Evolutionary conservation across 2,113 vertebrate species (phyloP).

Genomic region (Naja naja): DNA sequence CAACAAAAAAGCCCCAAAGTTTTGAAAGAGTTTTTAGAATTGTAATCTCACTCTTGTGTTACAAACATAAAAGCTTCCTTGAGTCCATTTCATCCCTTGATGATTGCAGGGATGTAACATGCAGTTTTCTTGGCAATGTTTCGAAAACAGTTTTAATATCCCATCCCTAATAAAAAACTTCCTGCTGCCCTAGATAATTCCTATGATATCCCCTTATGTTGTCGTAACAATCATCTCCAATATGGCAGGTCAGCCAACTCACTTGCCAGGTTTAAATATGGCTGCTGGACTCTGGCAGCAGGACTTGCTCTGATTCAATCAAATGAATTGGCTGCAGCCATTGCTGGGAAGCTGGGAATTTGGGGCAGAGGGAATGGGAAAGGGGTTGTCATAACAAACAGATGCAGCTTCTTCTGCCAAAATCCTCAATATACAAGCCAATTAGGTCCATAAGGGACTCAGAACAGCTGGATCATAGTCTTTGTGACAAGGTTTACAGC

Average conservation of each 20-base stretch:
- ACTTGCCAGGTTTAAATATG: slow-evolving; percentile 14
- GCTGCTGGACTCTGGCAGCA: background rate
- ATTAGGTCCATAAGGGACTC: slow-evolving; percentile 4
- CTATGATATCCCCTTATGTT: background rate
- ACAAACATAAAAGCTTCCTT: background rate
- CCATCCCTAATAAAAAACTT: background rate
- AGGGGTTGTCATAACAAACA: slow-evolving; percentile 22
- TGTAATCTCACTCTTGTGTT: background rate
- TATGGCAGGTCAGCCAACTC: slow-evolving; percentile 9
- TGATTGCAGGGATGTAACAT: background rate
- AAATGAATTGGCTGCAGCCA: slow-evolving; percentile 16
- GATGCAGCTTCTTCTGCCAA: slow-evolving; percentile 10
- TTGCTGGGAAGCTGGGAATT: slow-evolving; percentile 16
- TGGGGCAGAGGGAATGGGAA: slow-evolving; percentile 11
- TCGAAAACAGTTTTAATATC: background rate
- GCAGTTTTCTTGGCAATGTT: background rate
- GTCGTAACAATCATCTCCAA: background rate
- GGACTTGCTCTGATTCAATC: background rate
- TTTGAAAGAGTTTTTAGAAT: background rate
- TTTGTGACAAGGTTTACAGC: slow-evolving; percentile 6
- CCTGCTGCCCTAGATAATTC: background rate
- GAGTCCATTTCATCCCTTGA: background rate
- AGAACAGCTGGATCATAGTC: background rate
- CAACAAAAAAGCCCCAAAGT: background rate
- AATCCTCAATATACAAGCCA: slow-evolving; percentile 6